Conservation (phyloP, 2,797 vertebrate genomes). For the Sebastes nivosus region DNA sequence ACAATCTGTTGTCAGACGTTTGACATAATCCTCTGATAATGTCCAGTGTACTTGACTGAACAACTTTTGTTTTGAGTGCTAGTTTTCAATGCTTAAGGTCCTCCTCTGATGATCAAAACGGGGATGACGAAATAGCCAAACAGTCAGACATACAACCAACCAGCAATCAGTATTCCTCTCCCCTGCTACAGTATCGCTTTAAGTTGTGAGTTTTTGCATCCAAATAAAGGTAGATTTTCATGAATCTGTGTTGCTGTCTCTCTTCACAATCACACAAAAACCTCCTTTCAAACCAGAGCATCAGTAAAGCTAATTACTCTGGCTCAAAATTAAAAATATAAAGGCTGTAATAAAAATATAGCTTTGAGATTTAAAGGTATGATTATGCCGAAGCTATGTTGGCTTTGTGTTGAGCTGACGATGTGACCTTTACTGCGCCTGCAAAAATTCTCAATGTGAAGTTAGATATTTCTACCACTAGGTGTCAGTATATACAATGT, state of each 20-base stretch:
- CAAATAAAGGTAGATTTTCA: constrained; percentile 85
- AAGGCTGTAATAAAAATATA: not conserved
- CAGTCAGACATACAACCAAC: constrained; percentile 70
- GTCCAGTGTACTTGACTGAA: constrained; percentile 50
- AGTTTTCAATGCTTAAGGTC: constrained; percentile 65
- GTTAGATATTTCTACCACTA: constrained; percentile 30
- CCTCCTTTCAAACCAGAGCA: not conserved
- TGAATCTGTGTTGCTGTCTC: constrained; percentile 49
- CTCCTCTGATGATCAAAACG: constrained; percentile 49
- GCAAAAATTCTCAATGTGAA: constrained; percentile 15
- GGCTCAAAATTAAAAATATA: not conserved
- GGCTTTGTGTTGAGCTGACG: not conserved
- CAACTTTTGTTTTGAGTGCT: constrained; percentile 62
- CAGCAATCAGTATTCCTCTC: constrained; percentile 79
- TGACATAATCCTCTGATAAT: constrained; percentile 64
- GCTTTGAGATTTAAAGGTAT: not conserved
- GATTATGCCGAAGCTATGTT: not conserved
- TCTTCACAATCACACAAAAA: not conserved
- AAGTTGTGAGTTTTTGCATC: constrained; percentile 84
- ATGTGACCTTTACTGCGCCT: not conserved
- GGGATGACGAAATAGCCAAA: constrained; percentile 55
- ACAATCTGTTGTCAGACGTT: constrained; percentile 14
- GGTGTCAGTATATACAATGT: constrained; percentile 49
- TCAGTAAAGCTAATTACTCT: not conserved
- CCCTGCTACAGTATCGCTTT: constrained; percentile 80